These are phyloP conservation scores for Drosophila anomalata DNA, from an alignment of 2,888 invertebrate genomes.

Conservation along the genomic window DNA sequence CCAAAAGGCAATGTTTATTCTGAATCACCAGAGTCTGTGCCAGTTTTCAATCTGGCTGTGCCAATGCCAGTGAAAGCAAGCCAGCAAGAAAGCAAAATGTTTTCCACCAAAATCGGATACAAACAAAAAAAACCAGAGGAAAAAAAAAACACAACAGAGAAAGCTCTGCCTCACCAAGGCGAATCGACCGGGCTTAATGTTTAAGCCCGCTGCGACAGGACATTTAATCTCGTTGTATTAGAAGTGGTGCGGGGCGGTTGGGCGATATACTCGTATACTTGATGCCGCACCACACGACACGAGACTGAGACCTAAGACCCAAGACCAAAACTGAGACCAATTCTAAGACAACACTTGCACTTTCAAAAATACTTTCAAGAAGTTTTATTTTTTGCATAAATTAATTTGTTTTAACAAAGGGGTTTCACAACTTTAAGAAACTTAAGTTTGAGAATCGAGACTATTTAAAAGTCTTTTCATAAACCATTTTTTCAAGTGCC, in stretches of 20 bases:
- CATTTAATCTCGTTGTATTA: conserved; percentile 78
- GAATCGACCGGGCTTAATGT: conserved; percentile 67
- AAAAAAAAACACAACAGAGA: conserved; percentile 12
- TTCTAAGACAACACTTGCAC: conserved; percentile 2
- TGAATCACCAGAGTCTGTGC: conserved; percentile 56
- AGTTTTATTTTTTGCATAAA: too few species aligned
- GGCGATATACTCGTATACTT: conserved; percentile 4
- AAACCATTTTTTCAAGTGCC: background rate
- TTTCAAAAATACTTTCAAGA: background rate
- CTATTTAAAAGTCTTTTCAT: background rate
- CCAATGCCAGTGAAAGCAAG: conserved; percentile 2
- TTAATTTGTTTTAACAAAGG: too few species aligned
- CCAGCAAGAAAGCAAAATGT: conserved; percentile 45
- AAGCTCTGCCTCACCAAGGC: conserved; percentile 26
- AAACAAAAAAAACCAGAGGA: conserved; percentile 34
- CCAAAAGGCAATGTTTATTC: conserved; percentile 75
- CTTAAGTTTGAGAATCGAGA: background rate
- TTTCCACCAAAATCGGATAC: conserved; percentile 46
- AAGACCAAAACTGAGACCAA: conserved; percentile 15
- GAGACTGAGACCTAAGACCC: conserved; percentile 20
- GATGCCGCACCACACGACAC: conserved; percentile 29
- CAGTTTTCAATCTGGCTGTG: background rate
- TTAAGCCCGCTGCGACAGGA: conserved; percentile 77
- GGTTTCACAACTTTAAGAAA: background rate
- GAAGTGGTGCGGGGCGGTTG: conserved; percentile 35